Evolutionary conservation across 2,113 vertebrate species (phyloP).

Genomic region (Ptyas mucosa): DNA sequence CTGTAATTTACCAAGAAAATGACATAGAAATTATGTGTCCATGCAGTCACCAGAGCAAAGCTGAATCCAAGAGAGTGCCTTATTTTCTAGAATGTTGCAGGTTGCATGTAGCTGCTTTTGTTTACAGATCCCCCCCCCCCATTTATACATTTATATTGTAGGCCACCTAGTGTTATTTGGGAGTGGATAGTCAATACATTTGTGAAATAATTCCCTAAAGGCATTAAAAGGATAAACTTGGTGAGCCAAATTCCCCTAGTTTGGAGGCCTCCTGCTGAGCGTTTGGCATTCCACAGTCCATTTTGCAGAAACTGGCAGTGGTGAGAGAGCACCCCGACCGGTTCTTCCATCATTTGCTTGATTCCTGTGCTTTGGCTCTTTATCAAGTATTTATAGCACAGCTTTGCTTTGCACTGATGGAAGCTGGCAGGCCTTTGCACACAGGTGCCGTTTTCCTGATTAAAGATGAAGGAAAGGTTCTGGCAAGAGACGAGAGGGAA

Average conservation of each 20-base stretch:
- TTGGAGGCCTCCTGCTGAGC: neutral
- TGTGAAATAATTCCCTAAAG: neutral
- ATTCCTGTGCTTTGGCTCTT: neutral
- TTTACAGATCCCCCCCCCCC: neutral
- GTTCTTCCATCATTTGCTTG: fast-evolving
- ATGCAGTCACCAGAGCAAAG: too few species aligned
- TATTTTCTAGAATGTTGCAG: too few species aligned
- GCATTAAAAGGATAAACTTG: neutral
- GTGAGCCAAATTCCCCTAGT: neutral
- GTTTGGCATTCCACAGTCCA: neutral
- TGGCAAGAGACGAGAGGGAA: neutral
- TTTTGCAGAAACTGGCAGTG: neutral
- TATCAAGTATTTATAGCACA: fast-evolving
- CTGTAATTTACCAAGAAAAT: neutral
- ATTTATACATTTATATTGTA: neutral
- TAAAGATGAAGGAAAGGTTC: neutral
- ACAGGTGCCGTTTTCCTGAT: neutral
- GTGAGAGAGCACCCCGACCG: fast-evolving
- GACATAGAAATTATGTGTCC: neutral
- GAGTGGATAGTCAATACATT: neutral
- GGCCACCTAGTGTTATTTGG: neutral
- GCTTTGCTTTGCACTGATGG: neutral
- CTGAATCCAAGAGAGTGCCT: neutral
- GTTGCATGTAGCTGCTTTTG: neutral
- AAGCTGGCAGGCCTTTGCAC: neutral